Evolutionary conservation across 2,113 vertebrate genomes (phyloP).

Genomic region (Dromiciops gliroides): DNA sequence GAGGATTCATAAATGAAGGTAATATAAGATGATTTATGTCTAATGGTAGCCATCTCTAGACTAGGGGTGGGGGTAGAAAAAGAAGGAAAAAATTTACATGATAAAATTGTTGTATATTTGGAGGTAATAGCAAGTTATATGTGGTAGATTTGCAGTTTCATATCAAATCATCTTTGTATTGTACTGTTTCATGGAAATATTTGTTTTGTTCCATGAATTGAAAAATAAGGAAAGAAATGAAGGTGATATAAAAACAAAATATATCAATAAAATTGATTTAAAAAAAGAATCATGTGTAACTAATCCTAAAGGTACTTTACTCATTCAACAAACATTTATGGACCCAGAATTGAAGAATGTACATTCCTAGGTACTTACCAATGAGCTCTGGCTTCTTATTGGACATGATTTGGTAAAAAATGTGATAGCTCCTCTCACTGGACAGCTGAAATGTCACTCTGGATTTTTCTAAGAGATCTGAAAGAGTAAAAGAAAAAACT

Average conservation of each 20-base stretch:
- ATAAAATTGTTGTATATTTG: background rate
- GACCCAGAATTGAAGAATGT: background rate
- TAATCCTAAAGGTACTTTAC: background rate
- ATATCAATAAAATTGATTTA: background rate
- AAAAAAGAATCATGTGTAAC: background rate
- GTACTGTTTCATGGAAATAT: too few species aligned
- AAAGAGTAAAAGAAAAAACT: conserved; percentile 38
- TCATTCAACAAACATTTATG: background rate
- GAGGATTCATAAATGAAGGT: background rate
- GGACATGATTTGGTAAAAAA: conserved; percentile 91
- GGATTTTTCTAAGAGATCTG: conserved; percentile 91
- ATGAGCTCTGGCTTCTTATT: conserved; percentile 89
- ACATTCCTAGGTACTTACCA: conserved; percentile 79
- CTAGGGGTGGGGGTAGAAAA: too few species aligned
- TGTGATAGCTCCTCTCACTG: conserved; percentile 90
- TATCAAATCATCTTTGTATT: background rate
- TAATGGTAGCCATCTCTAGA: background rate
- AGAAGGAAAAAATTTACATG: background rate
- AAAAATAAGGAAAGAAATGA: background rate
- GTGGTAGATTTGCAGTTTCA: background rate
- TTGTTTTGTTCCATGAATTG: background rate
- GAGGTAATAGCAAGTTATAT: too few species aligned
- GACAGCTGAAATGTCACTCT: conserved; percentile 90
- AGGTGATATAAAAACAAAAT: background rate
- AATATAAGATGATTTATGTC: background rate